These are phyloP conservation scores for Dynastes tityus DNA, from an alignment of 2,888 invertebrate genomes.

Conservation along the genomic window DNA sequence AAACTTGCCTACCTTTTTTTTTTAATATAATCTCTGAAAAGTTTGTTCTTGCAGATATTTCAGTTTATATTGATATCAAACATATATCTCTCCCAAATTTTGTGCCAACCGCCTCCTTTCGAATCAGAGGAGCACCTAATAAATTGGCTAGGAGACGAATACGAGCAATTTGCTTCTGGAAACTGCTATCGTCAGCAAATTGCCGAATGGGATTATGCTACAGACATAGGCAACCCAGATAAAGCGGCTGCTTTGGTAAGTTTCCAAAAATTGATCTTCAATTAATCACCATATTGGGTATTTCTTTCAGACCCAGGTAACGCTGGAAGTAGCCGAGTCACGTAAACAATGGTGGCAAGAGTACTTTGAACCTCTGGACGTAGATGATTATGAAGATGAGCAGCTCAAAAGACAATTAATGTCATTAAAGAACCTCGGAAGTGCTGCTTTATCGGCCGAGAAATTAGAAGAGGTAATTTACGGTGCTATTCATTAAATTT, in stretches of 20 bases:
- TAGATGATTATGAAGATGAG: background rate
- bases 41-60: background rate
- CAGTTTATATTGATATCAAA: background rate
- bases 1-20: too few relatives aligned
- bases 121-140: background rate
- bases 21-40: background rate
- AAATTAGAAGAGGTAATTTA: background rate
- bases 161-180: constrained; percentile 58
- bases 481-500: background rate
- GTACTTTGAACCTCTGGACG: constrained; percentile 59
- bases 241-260: constrained; percentile 51
- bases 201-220: constrained; percentile 66
- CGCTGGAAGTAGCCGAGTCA: constrained; percentile 62
- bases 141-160: constrained; percentile 50
- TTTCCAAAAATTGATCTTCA: constrained; percentile 56
- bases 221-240: constrained; percentile 62
- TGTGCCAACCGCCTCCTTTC: background rate
- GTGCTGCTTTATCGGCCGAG: background rate
- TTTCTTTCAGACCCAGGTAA: constrained; percentile 58
- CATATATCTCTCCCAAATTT: background rate
- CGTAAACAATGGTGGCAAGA: constrained; percentile 68
- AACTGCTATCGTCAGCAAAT: constrained; percentile 63
- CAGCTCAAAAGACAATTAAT: background rate
- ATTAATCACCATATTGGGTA: background rate
- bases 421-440: background rate